These are phyloP conservation scores for Microctonus hyperodae DNA, from an alignment of 2,888 invertebrate species.

Conservation along the genomic window DNA sequence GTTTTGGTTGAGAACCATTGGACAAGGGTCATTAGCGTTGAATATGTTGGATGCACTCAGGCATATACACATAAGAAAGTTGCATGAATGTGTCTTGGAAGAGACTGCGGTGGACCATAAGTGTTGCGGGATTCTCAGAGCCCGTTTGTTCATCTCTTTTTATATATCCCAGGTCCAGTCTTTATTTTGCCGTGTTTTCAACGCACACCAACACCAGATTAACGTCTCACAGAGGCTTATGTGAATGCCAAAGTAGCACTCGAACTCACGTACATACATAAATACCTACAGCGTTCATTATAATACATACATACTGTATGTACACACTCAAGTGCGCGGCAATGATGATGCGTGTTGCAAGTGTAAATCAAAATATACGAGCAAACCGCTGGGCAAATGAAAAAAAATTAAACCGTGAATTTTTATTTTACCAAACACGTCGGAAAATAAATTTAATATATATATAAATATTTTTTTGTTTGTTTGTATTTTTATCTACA, in stretches of 20 bases:
- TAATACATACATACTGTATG: too few relatives aligned
- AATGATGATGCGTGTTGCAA: background rate
- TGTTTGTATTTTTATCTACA: background rate
- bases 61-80: conserved; percentile 20
- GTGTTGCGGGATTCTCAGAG: conserved; percentile 33
- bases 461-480: background rate
- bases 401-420: background rate
- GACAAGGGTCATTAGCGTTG: conserved; percentile 37
- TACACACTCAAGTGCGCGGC: too few relatives aligned
- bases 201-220: conserved; percentile 21
- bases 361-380: conserved; percentile 3
- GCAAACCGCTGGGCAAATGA: background rate
- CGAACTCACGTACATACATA: too few relatives aligned
- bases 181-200: background rate
- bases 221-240: conserved; percentile 23
- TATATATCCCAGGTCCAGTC: background rate
- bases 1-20: conserved; percentile 31
- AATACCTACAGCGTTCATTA: background rate
- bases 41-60: background rate
- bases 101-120: conserved; percentile 2
- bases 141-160: conserved; percentile 16
- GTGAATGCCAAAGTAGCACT: conserved; percentile 25
- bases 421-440: background rate
- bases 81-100: conserved; percentile 30
- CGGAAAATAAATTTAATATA: background rate